These are phyloP conservation scores for Cliona cf. orientalis DNA, from an alignment of 37 sponge, comb jelly and placozoan genomes.

Conservation along the genomic window DNA sequence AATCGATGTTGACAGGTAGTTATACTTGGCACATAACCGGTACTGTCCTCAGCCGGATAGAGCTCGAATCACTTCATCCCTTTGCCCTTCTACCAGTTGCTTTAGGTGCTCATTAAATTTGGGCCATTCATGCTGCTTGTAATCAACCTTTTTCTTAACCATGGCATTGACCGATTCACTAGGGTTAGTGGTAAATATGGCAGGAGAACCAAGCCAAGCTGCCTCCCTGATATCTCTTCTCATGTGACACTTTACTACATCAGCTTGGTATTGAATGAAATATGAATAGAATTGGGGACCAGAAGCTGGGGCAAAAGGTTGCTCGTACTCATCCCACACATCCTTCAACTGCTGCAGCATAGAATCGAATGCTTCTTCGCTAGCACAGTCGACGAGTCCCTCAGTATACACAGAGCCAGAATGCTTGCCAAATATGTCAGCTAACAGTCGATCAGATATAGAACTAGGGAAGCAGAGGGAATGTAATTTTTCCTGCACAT, in stretches of 20 bases:
- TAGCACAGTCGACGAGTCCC: constrained; percentile 41
- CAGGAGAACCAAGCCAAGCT: constrained; percentile 42
- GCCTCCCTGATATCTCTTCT: constrained; percentile 9
- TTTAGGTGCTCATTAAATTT: constrained; percentile 9
- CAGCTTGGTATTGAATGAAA: constrained; percentile 22
- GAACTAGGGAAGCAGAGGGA: neutral
- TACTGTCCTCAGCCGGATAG: constrained; percentile 35
- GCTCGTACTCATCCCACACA: constrained; percentile 22
- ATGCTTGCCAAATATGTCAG: constrained; percentile 62
- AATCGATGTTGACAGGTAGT: constrained; percentile 1
- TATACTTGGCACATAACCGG: neutral
- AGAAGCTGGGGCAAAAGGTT: neutral
- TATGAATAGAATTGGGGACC: constrained; percentile 34
- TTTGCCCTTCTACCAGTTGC: neutral
- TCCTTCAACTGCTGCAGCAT: neutral
- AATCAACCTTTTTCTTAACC: constrained; percentile 48
- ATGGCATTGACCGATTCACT: constrained; percentile 40
- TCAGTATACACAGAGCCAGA: constrained; percentile 7
- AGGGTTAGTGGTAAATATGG: constrained; percentile 44
- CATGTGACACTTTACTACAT: constrained; percentile 26
- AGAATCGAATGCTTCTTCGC: constrained; percentile 19
- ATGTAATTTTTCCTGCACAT: constrained; percentile 24
- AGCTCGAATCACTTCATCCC: constrained; percentile 24
- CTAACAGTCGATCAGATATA: constrained; percentile 27
- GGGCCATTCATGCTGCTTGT: constrained; percentile 53